Percentiles rank a stretch among this genome's conserved stretches.
Conservation (phyloP, 2,113 vertebrate species). For the Tragelaphus strepsiceros region DNA sequence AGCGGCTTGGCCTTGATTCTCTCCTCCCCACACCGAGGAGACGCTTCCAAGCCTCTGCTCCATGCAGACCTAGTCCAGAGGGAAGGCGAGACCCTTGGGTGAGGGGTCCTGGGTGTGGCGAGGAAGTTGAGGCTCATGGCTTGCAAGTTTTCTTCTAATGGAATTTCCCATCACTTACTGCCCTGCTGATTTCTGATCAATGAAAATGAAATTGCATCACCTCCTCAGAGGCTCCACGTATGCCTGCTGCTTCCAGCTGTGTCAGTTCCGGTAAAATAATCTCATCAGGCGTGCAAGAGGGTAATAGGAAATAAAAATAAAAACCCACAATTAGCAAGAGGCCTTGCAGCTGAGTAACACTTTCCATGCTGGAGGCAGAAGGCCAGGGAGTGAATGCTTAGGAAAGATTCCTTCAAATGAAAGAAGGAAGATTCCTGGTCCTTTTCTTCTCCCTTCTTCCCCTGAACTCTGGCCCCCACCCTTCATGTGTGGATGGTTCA, state of each 20-base stretch:
- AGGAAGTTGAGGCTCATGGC: conserved; percentile 73
- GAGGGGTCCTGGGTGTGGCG: conserved; percentile 68
- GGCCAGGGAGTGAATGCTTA: neutral
- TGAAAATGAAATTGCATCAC: conserved; percentile 90
- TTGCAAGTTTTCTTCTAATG: conserved; percentile 82
- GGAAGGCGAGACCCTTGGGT: conserved; percentile 48
- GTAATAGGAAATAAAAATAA: conserved; percentile 89
- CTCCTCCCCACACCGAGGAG: neutral
- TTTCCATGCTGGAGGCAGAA: conserved; percentile 73
- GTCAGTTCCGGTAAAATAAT: conserved; percentile 90
- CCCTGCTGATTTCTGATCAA: conserved; percentile 91
- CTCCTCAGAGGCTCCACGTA: conserved; percentile 85
- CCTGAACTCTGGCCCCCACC: neutral
- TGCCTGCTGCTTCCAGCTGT: conserved; percentile 85
- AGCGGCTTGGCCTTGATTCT: neutral
- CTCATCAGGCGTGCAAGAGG: conserved; percentile 85
- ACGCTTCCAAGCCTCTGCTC: neutral
- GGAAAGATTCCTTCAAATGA: neutral
- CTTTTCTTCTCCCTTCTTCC: neutral
- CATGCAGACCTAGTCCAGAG: neutral
- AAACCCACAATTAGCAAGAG: conserved; percentile 85
- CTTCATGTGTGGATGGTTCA: neutral
- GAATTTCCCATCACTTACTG: conserved; percentile 90
- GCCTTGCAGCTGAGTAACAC: conserved; percentile 78
- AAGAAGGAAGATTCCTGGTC: neutral